Base-by-base conservation (phyloP, 2,888 invertebrate species). In the Podotricha telesiphe region DNA sequence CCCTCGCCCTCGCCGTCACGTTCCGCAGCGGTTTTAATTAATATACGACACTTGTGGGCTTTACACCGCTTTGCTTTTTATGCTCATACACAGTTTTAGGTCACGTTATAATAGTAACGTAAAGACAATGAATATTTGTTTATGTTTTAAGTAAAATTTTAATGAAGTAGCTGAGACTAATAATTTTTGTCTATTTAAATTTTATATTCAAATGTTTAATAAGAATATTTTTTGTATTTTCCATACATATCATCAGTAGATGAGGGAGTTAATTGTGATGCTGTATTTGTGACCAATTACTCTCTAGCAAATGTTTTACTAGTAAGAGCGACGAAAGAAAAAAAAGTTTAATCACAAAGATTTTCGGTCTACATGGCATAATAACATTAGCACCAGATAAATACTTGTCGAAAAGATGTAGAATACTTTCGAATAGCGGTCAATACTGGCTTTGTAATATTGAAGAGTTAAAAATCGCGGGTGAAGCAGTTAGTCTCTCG, bases 1-100 rank as follows among this genome's bases (percentile, higher is more conserved):
- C 83, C 82, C 80, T 78, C 76, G 62, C 74, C 73, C 71, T 61
- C 71, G 73, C 71, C 69, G 73, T 73, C 75, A 72, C 72, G 73
- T 72, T 73, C 68, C 71, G 68, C 70, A 68, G 70, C 72, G 58
- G 64, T 81, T 83, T 83, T 87, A 88, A 88, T 88, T 86, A 87
- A 87, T 86, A 84, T 80, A 81, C 82, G 82, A 79, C 83, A 82
- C 81, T 85, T 80, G 82, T 77, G 80, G 81, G 70, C 68, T 72
- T 74, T 73, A 55, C 58, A 42, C 28, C 61, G 62, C 55, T 65
- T 63, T 59, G 55, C 67, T 69, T 67, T 69, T 69, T 62, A 62
- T 62, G 37, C 64, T 61, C 40, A 45, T 58, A 65, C 55, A 65
- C 62, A 50, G 42, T 65, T 70, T 67, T 67, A 50, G 67, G 61